These are phyloP conservation scores for Scelioninae gen. 2 DNA, from an alignment of 2,888 invertebrate genomes.

Conservation along the genomic window DNA sequence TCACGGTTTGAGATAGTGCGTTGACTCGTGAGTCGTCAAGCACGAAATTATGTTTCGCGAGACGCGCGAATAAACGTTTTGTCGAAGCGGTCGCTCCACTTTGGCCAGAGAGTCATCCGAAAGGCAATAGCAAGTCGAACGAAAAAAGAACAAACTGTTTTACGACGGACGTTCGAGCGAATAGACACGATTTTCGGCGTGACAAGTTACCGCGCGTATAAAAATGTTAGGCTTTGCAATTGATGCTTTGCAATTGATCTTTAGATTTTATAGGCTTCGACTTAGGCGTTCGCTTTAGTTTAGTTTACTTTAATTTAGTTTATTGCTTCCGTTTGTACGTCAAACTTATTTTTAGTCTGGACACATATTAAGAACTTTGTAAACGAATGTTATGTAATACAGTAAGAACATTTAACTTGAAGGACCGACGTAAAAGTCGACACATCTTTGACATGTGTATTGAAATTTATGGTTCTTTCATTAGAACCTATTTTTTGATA, in stretches of 20 bases:
- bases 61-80: background rate
- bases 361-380: no score
- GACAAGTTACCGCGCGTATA: constrained; percentile 36
- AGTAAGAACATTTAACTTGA: no score
- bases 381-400: no score
- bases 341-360: constrained; percentile 8
- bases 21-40: constrained; percentile 44
- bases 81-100: background rate
- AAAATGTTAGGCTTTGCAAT: constrained; percentile 40
- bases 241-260: constrained; percentile 11
- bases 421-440: no score
- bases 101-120: background rate
- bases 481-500: no score
- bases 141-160: constrained; percentile 21
- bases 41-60: constrained; percentile 25
- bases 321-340: constrained; percentile 31
- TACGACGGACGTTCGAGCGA: constrained; percentile 12
- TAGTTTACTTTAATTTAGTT: no score
- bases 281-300: no score
- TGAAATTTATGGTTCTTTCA: no score
- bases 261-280: constrained; percentile 27
- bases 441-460: no score
- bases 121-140: background rate
- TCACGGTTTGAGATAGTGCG: constrained; percentile 14
- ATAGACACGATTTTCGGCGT: constrained; percentile 34